Evolutionary conservation across 2,888 invertebrate species (phyloP), one percentile per base, ranked within the genome.

Genomic region (Argyresthia albistria): DNA sequence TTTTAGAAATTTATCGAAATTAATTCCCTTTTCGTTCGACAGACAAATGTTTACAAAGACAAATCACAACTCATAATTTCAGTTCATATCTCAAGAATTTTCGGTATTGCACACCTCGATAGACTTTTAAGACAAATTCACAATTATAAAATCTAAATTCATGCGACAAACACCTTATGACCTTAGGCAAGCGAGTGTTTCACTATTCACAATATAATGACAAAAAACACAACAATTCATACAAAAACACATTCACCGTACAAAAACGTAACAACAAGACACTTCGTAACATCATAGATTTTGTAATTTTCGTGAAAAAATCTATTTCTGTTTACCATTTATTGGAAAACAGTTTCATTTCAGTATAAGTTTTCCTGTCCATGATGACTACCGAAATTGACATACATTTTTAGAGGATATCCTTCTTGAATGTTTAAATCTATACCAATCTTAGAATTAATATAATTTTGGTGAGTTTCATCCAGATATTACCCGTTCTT

Each of bases 211-310:
- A 45, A 14, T 45, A 45, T 45, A 14, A 9, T 9, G 9, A 14
- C n/a, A 11, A 46, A 53, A 42, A 14, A 50, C 25, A 36, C 16
- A 46, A 48, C 50, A 46, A 45, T 46, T 53, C 50, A 52, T 46
- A 46, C 46, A 46, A 46, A 45, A 35, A 55, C 50, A 54, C 54
- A 53, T 46, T 51, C 53, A 54, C 49, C 25, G 39, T 56, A 51
- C 54, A 54, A 55, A 25, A 55, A 55, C 53, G 53, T 53, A 55
- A 54, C 52, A 52, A 54, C 25, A 25, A 25, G 25, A 25, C 25
- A 25, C 6, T 25, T 6, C 25, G 25, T 25, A 25, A 25, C 25
- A 25, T 25, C 25, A 25, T 25, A 25, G 3, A 25, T 4, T 25
- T 25, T 25, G 6, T 25, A 2, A 25, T 25, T 25, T 25, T 25